Percentiles rank a stretch among this genome's conserved stretches.
These are phyloP conservation scores for Neuroscelio doddi DNA, from an alignment of 2,888 invertebrate genomes.

Conservation along the genomic window DNA sequence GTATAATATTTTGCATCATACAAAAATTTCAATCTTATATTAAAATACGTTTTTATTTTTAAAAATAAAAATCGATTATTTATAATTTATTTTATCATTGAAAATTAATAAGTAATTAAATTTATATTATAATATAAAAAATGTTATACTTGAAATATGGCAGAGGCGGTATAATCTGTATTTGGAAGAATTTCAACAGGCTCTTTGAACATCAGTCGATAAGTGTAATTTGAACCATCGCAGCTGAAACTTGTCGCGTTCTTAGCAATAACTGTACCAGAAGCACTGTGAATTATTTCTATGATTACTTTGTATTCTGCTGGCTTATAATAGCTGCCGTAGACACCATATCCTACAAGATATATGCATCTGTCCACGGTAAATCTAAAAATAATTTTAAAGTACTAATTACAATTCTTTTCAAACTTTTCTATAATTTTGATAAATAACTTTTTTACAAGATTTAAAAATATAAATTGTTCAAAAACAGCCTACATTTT, in stretches of 20 bases:
- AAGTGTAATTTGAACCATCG: slow-evolving; percentile 85
- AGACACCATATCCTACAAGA: slow-evolving; percentile 88
- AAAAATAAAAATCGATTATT: background rate
- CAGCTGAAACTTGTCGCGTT: slow-evolving; percentile 85
- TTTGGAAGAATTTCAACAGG: slow-evolving; percentile 86
- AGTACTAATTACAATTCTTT: background rate
- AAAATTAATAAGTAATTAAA: too few relatives aligned
- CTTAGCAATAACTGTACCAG: slow-evolving; percentile 82
- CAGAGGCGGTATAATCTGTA: slow-evolving; percentile 86
- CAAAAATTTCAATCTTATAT: too few relatives aligned
- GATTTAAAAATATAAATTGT: too few relatives aligned
- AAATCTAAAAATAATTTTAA: slow-evolving; percentile 74
- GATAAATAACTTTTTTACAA: too few relatives aligned
- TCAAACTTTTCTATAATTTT: too few relatives aligned
- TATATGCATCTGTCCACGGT: slow-evolving; percentile 86
- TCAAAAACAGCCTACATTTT: too few relatives aligned
- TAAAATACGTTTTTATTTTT: too few relatives aligned
- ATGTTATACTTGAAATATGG: slow-evolving; percentile 77
- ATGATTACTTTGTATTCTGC: slow-evolving; percentile 85
- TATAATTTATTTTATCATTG: background rate
- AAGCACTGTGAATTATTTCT: slow-evolving; percentile 84
- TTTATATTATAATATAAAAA: slow-evolving; percentile 3
- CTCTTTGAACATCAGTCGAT: slow-evolving; percentile 87
- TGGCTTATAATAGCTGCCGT: slow-evolving; percentile 86
- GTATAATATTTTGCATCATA: too few relatives aligned